These are phyloP conservation scores for Epicampocera succincta DNA, from an alignment of 2,888 invertebrate species.

Conservation along the genomic window DNA sequence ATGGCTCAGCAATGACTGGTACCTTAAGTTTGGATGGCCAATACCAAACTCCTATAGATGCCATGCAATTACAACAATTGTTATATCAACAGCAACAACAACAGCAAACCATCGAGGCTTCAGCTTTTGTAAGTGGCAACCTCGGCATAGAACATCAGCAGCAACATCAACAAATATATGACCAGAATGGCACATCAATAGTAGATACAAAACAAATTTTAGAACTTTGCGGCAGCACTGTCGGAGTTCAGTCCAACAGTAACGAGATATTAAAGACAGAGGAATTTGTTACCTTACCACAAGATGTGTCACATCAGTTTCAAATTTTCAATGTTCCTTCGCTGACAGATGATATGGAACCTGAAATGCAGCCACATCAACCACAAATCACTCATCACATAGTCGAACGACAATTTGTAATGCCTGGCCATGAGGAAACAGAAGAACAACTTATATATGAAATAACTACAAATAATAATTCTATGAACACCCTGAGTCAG, in stretches of 20 bases:
- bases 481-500: constrained; percentile 76
- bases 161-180: constrained; percentile 68
- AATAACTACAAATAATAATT: constrained; percentile 75
- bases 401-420: constrained; percentile 70
- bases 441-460: constrained; percentile 75
- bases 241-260: constrained; percentile 49
- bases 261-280: constrained; percentile 55
- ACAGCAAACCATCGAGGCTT: constrained; percentile 72
- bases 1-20: constrained; percentile 39
- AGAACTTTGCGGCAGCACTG: constrained; percentile 67
- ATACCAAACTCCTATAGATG: constrained; percentile 74
- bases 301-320: constrained; percentile 72
- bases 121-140: constrained; percentile 53
- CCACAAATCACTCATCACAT: constrained; percentile 74
- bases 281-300: constrained; percentile 59
- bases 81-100: constrained; percentile 75
- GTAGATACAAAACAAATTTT: constrained; percentile 70
- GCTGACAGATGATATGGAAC: constrained; percentile 74
- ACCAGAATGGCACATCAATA: constrained; percentile 44
- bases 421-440: constrained; percentile 62
- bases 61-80: constrained; percentile 77
- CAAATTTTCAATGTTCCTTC: constrained; percentile 77
- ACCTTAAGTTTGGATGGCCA: constrained; percentile 56
- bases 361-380: constrained; percentile 40
- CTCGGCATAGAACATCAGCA: constrained; percentile 72